phyloP scores from a whole-genome alignment of 2,113 vertebrate species.

The Synchiropus splendidus region DNA sequence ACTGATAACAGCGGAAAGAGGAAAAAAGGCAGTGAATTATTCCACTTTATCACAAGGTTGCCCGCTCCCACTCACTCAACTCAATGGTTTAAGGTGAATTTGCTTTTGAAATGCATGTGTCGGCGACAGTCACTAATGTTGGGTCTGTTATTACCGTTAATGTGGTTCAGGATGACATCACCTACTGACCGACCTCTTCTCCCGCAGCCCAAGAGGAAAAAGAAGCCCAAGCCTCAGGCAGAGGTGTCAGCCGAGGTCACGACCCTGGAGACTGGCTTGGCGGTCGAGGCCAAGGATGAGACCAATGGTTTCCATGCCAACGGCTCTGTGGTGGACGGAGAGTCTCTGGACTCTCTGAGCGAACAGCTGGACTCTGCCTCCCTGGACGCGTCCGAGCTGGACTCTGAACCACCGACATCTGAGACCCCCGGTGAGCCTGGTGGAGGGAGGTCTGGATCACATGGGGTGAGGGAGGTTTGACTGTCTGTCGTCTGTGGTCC shows the following conservation, averaged over 20 bases:
- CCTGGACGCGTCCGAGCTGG: constrained; percentile 78
- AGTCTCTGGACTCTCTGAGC: constrained; percentile 86
- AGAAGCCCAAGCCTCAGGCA: constrained; percentile 83
- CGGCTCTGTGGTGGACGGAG: constrained; percentile 73
- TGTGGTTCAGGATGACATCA: too few relatives aligned
- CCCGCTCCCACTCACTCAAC: too few relatives aligned
- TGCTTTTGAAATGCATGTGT: too few relatives aligned
- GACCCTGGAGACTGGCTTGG: constrained; percentile 39
- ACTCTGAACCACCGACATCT: constrained; percentile 65
- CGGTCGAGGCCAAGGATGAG: constrained; percentile 62
- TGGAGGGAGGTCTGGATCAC: too few relatives aligned
- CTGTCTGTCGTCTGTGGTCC: constrained; percentile 4
- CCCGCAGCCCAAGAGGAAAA: constrained; percentile 84
- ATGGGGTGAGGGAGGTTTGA: too few relatives aligned
- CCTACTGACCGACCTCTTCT: constrained; percentile 3
- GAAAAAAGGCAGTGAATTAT: too few relatives aligned
- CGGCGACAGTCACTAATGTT: too few relatives aligned
- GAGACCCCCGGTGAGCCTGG: constrained; percentile 65
- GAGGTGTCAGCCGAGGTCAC: constrained; percentile 53
- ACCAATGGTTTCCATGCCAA: constrained; percentile 86
- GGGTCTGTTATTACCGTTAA: too few relatives aligned
- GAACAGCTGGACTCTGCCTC: constrained; percentile 86
- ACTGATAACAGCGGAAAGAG: too few relatives aligned
- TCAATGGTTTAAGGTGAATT: too few relatives aligned
- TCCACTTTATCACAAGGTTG: too few relatives aligned